phyloP scores from a whole-genome alignment of 2,888 invertebrate species.

The Linyphia triangularis region DNA sequence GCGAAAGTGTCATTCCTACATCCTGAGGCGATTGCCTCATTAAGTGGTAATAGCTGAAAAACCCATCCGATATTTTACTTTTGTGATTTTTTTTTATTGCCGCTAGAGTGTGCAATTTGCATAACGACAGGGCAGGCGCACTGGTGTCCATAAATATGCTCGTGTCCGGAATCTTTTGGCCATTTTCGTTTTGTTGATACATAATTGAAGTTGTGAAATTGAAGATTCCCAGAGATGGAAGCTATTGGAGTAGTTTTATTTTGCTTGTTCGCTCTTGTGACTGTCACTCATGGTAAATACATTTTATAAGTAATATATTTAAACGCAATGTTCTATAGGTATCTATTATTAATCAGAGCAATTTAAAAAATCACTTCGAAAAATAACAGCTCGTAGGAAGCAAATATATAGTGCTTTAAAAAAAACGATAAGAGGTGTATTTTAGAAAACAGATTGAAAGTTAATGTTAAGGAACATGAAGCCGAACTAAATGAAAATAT shows the following conservation, averaged over 20 bases:
- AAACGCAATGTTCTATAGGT: no score
- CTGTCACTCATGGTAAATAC: neutral
- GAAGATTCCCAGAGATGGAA: neutral
- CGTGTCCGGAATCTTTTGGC: neutral
- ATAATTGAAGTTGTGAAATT: neutral
- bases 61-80: neutral
- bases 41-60: neutral
- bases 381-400: no score
- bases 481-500: no score
- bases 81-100: neutral
- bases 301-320: no score
- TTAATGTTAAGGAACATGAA: no score
- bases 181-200: neutral
- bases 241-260: neutral
- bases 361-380: no score
- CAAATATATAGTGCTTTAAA: no score
- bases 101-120: neutral
- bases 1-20: no score
- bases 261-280: neutral
- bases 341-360: no score
- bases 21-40: neutral
- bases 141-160: neutral
- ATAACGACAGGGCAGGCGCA: neutral
- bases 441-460: no score
- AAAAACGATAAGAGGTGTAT: no score